phyloP scores from a whole-genome alignment of 2,113 vertebrate genomes.

The Camelus bactrianus region DNA sequence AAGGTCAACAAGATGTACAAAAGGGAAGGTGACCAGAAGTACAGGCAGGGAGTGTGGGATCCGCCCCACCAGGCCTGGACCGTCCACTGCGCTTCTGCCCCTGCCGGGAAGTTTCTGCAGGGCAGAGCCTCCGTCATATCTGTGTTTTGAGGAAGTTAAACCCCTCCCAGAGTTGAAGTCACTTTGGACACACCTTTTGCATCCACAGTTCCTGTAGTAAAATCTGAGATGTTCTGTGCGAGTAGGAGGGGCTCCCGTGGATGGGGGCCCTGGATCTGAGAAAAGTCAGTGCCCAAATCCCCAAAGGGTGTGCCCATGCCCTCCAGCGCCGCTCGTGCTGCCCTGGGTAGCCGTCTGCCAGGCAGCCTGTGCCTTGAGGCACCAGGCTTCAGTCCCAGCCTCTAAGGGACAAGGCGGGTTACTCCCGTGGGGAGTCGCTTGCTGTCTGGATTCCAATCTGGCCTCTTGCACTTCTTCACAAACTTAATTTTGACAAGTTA shows the following conservation, averaged over 20 bases:
- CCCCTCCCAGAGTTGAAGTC: neutral
- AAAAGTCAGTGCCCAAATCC: neutral
- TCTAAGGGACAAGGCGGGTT: neutral
- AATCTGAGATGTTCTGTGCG: neutral
- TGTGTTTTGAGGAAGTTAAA: neutral
- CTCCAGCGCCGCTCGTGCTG: neutral
- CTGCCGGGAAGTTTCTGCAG: neutral
- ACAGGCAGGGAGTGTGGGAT: fast-evolving
- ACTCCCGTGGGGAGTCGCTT: fast-evolving
- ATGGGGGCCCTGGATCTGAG: neutral
- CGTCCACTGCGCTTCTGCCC: fast-evolving
- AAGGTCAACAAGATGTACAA: neutral
- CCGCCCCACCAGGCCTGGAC: neutral
- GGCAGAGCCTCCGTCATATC: neutral
- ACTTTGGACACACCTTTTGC: neutral
- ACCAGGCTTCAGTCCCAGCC: fast-evolving
- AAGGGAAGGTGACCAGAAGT: too few species aligned
- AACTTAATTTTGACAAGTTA: neutral
- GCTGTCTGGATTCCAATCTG: neutral
- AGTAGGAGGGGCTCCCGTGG: neutral
- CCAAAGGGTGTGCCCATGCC: fast-evolving
- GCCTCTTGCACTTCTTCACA: neutral
- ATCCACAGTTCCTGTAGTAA: neutral
- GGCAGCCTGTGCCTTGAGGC: neutral
- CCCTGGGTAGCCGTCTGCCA: neutral